Conservation (phyloP, 2,113 vertebrate species). For the Chamaetylas fuelleborni region DNA sequence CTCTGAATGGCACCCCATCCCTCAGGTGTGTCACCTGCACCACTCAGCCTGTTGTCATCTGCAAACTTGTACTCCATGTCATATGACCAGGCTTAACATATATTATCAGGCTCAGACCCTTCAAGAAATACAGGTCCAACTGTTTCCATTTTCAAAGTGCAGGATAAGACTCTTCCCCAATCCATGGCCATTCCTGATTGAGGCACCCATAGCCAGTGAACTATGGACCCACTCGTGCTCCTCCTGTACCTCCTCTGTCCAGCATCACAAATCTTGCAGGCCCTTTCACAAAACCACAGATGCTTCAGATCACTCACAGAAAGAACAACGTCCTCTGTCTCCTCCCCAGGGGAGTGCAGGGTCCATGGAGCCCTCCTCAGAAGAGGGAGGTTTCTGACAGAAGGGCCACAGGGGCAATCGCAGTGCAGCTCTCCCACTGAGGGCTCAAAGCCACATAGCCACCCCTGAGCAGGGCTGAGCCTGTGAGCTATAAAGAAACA, state of each 20-base stretch:
- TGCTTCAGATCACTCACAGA: not conserved
- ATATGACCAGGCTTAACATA: not conserved
- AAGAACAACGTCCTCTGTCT: accelerated
- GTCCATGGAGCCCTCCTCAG: not conserved
- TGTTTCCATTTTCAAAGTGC: not conserved
- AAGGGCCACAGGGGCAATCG: accelerated
- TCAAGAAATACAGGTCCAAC: not conserved
- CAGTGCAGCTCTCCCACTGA: not conserved
- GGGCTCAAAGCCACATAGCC: accelerated
- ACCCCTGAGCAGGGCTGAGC: not conserved
- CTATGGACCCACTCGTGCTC: accelerated
- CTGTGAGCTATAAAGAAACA: not conserved
- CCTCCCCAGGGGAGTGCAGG: not conserved
- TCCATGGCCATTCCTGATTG: accelerated
- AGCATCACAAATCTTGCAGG: not conserved
- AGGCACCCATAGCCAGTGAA: not conserved
- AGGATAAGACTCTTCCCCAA: not conserved
- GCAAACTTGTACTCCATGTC: not conserved
- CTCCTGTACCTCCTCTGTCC: not conserved
- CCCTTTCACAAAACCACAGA: not conserved
- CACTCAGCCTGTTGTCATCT: not conserved
- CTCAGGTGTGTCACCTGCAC: not conserved
- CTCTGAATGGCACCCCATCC: not conserved
- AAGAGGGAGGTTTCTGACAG: not conserved
- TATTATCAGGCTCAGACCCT: not conserved